Evolutionary conservation across 2,888 invertebrate genomes (phyloP), one percentile per base, ranked within the genome.

Genomic region (Monoplex corrugatus): DNA sequence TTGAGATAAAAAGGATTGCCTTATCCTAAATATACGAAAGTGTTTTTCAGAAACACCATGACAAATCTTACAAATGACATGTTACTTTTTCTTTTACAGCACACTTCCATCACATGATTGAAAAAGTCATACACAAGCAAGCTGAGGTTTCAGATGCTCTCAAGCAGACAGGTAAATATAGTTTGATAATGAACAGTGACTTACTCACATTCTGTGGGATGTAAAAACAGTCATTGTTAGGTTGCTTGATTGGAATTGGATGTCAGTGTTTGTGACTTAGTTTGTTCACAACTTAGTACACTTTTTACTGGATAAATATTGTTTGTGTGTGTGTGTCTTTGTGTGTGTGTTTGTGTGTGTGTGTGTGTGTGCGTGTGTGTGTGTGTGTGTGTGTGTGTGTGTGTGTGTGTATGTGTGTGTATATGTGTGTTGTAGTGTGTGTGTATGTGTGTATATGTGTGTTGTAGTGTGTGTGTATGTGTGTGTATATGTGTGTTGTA

Each of bases 91-190:
- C 92, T 89, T 92, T 97, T 97, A 91, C 96, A 97, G 99, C 98
- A 87, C 99, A 99, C 96, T 97, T 98, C 94, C 99, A 99, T 96
- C 99, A 99, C 94, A 97, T 98, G 96, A 97, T 97, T 92, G 98
- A 98, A 95, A 97, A 97, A 94, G 96, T 98, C 5, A 95, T 94
- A 84, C 94, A 94, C 45, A 95, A 95, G 50, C 93, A 94, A 82
- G 92, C 93, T 32, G 93, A 92, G 78, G 92, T 95, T 0, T 91
- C 91, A 86, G 93, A 93, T 44, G 95, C 95, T 43, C 91, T 95
- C 44, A 92, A 92, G 92, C 92, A 94, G 78, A 94, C 95, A 90
- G 91, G 95, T 95, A 92, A 93, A 93, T 92, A n/a, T n/a, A n/a
- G n/a, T n/a, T n/a, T n/a, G n/a, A 32, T 38, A 32, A 28, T 2